These are phyloP conservation scores for Limanda limanda DNA, from an alignment of 2,113 vertebrate species.

Conservation along the genomic window DNA sequence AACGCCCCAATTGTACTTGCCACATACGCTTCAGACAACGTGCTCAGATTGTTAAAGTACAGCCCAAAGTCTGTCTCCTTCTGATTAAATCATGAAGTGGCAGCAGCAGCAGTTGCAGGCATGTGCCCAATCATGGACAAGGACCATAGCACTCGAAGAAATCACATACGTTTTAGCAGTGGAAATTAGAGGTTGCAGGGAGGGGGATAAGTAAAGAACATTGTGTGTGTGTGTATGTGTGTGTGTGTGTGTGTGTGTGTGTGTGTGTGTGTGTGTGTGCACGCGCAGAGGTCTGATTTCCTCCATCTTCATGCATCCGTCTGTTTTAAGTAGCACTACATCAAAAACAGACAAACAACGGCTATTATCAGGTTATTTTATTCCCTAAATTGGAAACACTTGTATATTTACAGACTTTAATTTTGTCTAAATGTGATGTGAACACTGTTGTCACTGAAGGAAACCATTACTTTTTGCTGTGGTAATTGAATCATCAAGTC, in stretches of 20 bases:
- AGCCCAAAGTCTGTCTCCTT: conserved; percentile 45
- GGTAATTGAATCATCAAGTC: background rate
- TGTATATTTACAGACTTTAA: conserved; percentile 12
- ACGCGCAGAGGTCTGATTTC: conserved; percentile 12
- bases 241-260: too few species aligned
- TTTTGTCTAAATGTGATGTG: conserved; percentile 14
- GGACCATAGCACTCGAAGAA: conserved; percentile 54
- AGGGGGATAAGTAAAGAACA: conserved; percentile 39
- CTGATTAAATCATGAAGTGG: conserved; percentile 73
- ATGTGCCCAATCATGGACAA: conserved; percentile 32
- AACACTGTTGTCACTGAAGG: background rate
- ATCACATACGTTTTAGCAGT: conserved; percentile 32
- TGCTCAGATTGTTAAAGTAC: background rate
- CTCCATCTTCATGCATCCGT: conserved; percentile 38
- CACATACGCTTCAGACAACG: background rate
- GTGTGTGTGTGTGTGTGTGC: too few species aligned
- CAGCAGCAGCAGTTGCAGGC: conserved; percentile 41
- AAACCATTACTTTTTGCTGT: background rate
- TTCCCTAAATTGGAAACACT: conserved; percentile 20
- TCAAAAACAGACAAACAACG: conserved; percentile 60
- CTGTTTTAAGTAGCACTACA: conserved; percentile 56
- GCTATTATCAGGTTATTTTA: conserved; percentile 23
- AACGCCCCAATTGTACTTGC: background rate
- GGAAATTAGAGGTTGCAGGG: conserved; percentile 46
- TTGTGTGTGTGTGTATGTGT: too few species aligned